Base-by-base conservation (phyloP, 2,113 vertebrate species). In the Pimephales promelas region DNA sequence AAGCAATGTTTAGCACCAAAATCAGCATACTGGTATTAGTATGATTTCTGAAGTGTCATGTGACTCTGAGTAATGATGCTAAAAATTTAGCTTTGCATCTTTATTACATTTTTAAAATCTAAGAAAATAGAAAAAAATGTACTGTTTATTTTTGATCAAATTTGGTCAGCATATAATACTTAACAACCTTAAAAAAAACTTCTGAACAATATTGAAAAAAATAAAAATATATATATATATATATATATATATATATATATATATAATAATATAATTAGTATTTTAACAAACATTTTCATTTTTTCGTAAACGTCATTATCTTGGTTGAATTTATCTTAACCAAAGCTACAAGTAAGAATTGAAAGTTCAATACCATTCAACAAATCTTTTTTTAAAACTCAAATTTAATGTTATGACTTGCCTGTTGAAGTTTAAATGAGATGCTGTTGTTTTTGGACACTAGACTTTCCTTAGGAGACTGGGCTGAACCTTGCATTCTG, bases 391-490 rank as follows among this genome's bases (percentile, higher is more conserved):
- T 59, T 59, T 59, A 59, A 20, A 13, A 31, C 26, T 64, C 13
- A 64, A 64, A 64, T 22, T 1, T 40, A 11, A 36, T 22, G 34
- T 24, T 71, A 43, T 70, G 20, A 71, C 2, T 43, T 71, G 2
- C 36, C 22, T n/a, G 18, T 13, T 43, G 36, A 54, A 75, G 45
- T 56, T 43, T n/a, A 83, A 75, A 56, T 75, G 49, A 54, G 56
- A 62, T 71, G 24, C 14, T 45, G 26, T 26, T 61, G 2, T 81
- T 84, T 78, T 87, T 43, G 64, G 59, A 52, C 45, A 75, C 24
- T 78, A 91, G 89, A 85, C 57, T 93, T 49, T 92, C 91, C n/a
- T 88, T 93, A 7, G 93, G 92, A 0, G 92, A 93, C 89, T 92
- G 90, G 88, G 70, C 88, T 0, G 87, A 92, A 24, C 61, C 91